A percentile compares a stretch with the other conserved stretches of the same genome.
Conservation (phyloP, 1,140 invertebrate genomes). For the Alviniconcha marisindica region DNA sequence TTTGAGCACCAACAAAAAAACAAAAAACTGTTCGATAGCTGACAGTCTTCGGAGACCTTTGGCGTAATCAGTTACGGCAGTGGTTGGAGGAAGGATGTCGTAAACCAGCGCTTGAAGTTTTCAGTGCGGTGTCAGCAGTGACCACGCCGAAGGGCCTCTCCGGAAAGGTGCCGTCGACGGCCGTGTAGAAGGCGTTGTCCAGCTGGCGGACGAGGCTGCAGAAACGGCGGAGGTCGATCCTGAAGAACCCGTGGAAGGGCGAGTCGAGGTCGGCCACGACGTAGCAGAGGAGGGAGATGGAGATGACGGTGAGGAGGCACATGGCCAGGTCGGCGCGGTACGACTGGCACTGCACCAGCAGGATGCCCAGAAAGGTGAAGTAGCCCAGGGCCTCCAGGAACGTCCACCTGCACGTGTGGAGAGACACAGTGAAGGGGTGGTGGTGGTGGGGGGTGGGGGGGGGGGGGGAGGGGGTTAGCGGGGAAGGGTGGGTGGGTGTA, state of each 20-base stretch:
- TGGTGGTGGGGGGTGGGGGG: no score
- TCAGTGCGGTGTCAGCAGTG: no score
- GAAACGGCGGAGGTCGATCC: slow-evolving; percentile 43
- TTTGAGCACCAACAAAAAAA: no score
- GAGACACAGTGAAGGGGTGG: no score
- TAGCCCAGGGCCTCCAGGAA: slow-evolving; percentile 53
- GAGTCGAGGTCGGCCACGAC: slow-evolving; percentile 53
- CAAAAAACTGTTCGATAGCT: no score
- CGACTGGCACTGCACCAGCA: slow-evolving; percentile 49
- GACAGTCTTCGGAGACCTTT: no score
- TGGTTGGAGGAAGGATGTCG: no score
- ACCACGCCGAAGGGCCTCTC: slow-evolving; percentile 9
- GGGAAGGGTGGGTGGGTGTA: no score
- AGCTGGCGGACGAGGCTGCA: slow-evolving; percentile 30
- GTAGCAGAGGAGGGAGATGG: slow-evolving; percentile 57
- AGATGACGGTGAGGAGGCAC: slow-evolving; percentile 55
- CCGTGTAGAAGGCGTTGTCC: slow-evolving; percentile 28
- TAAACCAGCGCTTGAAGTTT: no score
- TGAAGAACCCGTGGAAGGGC: slow-evolving; percentile 55
- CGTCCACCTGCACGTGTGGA: slow-evolving; percentile 55
- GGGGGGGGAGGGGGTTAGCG: no score
- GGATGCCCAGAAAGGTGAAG: slow-evolving; percentile 51
- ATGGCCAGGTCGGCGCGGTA: slow-evolving; percentile 51
- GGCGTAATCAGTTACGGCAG: no score
- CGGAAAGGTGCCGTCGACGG: background rate